Evolutionary conservation across 2,888 invertebrate genomes (phyloP), one percentile per base, ranked within the genome.

Genomic region (Alentia gelatinosa): DNA sequence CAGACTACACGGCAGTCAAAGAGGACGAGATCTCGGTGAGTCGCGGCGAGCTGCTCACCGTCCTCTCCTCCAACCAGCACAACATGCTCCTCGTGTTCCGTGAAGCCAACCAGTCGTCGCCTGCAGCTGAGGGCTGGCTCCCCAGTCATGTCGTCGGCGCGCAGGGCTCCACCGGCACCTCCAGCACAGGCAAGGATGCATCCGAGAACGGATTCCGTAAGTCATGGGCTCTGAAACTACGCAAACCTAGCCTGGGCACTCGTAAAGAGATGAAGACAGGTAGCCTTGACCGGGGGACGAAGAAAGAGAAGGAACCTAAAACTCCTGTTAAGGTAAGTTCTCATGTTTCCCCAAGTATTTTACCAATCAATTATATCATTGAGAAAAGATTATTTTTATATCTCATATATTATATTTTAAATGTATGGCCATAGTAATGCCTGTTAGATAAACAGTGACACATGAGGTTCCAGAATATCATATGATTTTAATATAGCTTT

Each of bases 11-110:
- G 91, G 96, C 96, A 0, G 94, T 96, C n/a, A 95, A 95, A 83
- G 95, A 96, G 90, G 96, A 96, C 91, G 96, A 96, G 93, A 95
- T 96, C 56, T 95, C 95, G 0, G 96, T 96, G 26, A 93, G 92
- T 89, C 95, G 95, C 90, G 96, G 96, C 12, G 96, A 96, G 75
- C 93, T 93, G 23, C 96, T 96, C 3, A 96, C 96, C 92, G 95
- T 96, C 83, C 92, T 96, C 39, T 94, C 95, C 50, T 94, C 95
- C 89, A 95, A 96, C 93, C 95, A 95, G 89, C 94, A 95, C 92
- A 94, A 95, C 93, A 95, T 95, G 94, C 94, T 94, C 91, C 94
- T 95, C 12, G 95, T 96, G 68, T 94, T 95, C 91, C 93, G 95
- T n/a, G 94, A 95, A 9, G 95, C 95, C 89, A 95, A 94, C 92